Percentiles rank a stretch among this genome's conserved stretches.
Conservation (phyloP, 2,888 invertebrate genomes). For the Plebejus melissa region DNA sequence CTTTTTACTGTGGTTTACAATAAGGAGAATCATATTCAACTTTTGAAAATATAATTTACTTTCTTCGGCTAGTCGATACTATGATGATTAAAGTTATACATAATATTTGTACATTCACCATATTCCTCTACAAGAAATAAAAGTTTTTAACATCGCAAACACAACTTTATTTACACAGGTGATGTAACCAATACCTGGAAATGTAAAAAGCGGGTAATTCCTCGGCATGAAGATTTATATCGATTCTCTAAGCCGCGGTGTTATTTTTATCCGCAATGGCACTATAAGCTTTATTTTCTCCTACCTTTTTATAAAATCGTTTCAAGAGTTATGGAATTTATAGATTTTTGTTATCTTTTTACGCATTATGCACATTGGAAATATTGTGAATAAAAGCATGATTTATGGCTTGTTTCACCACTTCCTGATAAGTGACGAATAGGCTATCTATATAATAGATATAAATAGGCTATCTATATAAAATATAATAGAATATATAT, state of each 20-base stretch:
- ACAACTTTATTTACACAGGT: neutral
- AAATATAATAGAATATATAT: too few species aligned
- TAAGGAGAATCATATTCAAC: too few species aligned
- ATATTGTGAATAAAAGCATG: too few species aligned
- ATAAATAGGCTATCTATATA: too few species aligned
- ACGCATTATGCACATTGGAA: too few species aligned
- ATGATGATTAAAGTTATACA: too few species aligned
- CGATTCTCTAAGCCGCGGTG: neutral
- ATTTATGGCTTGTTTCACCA: too few species aligned
- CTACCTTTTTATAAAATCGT: neutral
- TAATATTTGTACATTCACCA: neutral
- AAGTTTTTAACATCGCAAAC: neutral
- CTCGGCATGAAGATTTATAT: neutral
- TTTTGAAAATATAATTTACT: too few species aligned
- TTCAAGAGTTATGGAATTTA: neutral
- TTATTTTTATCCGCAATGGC: conserved; percentile 7
- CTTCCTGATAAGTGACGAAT: too few species aligned
- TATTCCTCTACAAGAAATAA: neutral
- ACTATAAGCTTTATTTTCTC: neutral
- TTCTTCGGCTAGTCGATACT: too few species aligned
- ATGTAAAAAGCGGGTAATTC: neutral
- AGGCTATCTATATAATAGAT: too few species aligned
- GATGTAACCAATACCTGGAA: neutral
- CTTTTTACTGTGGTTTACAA: neutral
- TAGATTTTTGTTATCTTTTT: too few species aligned